A percentile compares a stretch with the other conserved stretches of the same genome.
Evolutionary conservation across 64 coral and sea anemone genomes (phyloP).

Genomic region (Trachythela sp.): DNA sequence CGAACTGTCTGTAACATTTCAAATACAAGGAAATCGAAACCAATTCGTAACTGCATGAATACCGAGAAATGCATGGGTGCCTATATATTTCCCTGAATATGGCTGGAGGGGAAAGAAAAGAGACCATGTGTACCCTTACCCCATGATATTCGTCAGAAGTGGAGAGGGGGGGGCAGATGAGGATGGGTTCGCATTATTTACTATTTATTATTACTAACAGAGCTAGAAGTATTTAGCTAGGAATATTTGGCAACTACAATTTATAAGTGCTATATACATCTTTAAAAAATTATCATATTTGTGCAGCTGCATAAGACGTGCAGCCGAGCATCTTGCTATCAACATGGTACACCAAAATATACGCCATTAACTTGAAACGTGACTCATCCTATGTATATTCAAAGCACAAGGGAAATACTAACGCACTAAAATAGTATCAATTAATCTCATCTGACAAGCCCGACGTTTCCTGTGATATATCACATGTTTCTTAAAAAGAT

Average conservation of each 20-base stretch:
- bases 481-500: neutral
- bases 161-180: no score
- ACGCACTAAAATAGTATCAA: neutral
- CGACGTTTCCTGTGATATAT: neutral
- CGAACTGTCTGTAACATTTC: neutral
- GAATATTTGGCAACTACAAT: no score
- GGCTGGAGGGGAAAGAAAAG: no score
- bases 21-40: neutral
- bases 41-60: neutral
- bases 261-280: no score
- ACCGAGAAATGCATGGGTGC: neutral
- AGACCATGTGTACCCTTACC: no score
- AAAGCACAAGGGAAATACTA: neutral
- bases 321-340: neutral
- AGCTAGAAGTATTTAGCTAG: no score
- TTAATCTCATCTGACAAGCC: neutral
- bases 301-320: neutral
- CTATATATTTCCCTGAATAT: no score
- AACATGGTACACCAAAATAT: neutral
- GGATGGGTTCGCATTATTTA: no score
- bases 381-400: neutral
- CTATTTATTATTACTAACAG: no score
- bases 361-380: neutral
- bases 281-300: no score
- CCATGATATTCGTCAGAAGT: no score